Evolutionary conservation across 1,140 invertebrate genomes (phyloP), one percentile per base, ranked within the genome.

Genomic region (Pollicipes pollicipes): DNA sequence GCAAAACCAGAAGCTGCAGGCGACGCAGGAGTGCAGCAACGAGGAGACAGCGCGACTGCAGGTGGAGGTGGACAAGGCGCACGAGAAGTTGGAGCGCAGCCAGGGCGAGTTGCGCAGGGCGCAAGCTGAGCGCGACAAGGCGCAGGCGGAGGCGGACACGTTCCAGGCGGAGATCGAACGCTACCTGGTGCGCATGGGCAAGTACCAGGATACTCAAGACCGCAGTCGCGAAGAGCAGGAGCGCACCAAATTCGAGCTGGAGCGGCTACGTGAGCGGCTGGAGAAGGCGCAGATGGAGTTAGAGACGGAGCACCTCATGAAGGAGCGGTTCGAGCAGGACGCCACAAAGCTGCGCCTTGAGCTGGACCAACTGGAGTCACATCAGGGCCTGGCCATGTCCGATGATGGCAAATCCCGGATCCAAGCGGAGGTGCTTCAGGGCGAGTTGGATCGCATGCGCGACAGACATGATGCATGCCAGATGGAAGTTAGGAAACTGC

Each of bases 31-130:
- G 76, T 93, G 93, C 76, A 87, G 88, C 70, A 91, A 94, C 77
- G 91, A 94, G 78, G 92, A 95, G 79, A 84, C 91, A 66, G 87
- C 89, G 0, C 83, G 90, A 76, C 85, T 92, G 76, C 89, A 91
- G 77, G 84, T 91, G 31, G 93, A 95, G 79, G 81, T 93, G 24
- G 92, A 95, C 78, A 94, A 93, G 78, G 87, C 92, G 82, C 89
- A 91, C 75, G 92, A 94, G 75, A 91, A 93, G 76, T 88, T 92
- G 75, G 91, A 95, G 73, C 88, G 91, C 77, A 84, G 87, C 68
- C 88, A 91, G 74, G 81, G 85, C 6, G 92, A 95, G 75, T 82
- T 92, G 69, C 83, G 90, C 70, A 89, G 90, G 80, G 84, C 90
- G 4, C 88, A 92, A 77, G 84, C 83, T 3, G 90, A 92, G 74